These are phyloP conservation scores for Drepanosiphum platanoidis DNA, from an alignment of 2,888 invertebrate genomes.

Conservation along the genomic window DNA sequence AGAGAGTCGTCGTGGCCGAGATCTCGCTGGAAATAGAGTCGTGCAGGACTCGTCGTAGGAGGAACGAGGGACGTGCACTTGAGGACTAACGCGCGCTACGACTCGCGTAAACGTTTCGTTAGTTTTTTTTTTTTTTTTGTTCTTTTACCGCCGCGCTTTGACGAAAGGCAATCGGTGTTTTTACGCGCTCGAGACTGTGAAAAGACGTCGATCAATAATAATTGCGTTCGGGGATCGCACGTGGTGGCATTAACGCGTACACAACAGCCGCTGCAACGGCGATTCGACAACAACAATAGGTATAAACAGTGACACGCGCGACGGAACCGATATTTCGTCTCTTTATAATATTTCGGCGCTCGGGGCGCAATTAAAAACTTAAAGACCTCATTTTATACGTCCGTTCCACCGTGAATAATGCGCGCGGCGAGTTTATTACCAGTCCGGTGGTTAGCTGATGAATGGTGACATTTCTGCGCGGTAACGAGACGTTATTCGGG, in stretches of 20 bases:
- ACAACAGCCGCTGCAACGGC: neutral
- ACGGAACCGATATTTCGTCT: neutral
- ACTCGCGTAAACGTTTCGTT: too few relatives aligned
- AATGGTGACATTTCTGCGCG: constrained; percentile 30
- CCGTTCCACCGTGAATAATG: constrained; percentile 38
- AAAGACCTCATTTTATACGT: constrained; percentile 38
- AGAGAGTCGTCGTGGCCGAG: too few relatives aligned
- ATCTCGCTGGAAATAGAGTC: too few relatives aligned
- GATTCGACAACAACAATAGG: neutral
- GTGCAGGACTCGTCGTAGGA: too few relatives aligned
- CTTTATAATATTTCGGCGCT: neutral
- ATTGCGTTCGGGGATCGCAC: too few relatives aligned
- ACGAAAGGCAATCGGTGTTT: too few relatives aligned
- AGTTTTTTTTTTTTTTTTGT: too few relatives aligned
- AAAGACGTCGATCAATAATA: too few relatives aligned
- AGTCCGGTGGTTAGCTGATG: constrained; percentile 45
- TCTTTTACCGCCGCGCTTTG: too few relatives aligned
- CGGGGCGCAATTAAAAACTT: constrained; percentile 35
- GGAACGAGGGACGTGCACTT: too few relatives aligned
- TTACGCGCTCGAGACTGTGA: too few relatives aligned
- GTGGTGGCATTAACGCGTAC: neutral
- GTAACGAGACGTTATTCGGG: constrained; percentile 36
- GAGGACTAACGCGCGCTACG: too few relatives aligned
- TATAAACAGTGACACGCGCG: neutral
- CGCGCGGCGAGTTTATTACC: constrained; percentile 25